Conservation (phyloP, 1,140 invertebrate genomes). For the Bombus pyrosoma region DNA sequence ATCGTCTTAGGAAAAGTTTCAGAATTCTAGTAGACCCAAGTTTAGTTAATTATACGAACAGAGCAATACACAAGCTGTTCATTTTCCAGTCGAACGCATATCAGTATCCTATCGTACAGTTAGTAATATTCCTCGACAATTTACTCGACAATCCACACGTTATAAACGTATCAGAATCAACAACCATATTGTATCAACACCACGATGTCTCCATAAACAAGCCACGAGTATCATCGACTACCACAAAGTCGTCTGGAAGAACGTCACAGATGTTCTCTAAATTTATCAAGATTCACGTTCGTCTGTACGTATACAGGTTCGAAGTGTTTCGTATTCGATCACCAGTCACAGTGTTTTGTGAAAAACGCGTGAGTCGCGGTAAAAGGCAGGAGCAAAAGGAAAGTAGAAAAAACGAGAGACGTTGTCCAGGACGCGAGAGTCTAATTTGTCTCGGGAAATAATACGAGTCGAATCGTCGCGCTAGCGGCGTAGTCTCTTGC, state of each 20-base stretch:
- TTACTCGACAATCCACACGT: neutral
- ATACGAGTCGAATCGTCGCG: slow-evolving; percentile 43
- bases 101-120: neutral
- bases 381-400: neutral
- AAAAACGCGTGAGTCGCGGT: neutral
- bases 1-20: neutral
- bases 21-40: neutral
- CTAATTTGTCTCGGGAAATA: slow-evolving; percentile 46
- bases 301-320: too few relatives aligned
- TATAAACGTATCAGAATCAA: neutral
- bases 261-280: neutral
- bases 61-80: too few relatives aligned
- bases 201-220: neutral
- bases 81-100: neutral
- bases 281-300: too few relatives aligned
- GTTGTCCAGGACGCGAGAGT: slow-evolving; percentile 36
- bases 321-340: too few relatives aligned
- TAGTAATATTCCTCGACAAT: neutral
- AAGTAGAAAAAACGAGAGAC: neutral
- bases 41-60: too few relatives aligned
- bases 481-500: slow-evolving; percentile 15
- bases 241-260: neutral
- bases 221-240: neutral
- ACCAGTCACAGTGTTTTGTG: neutral
- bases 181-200: neutral